These are phyloP conservation scores for Stenchaetothrips biformis DNA, from an alignment of 2,888 invertebrate species.

Conservation along the genomic window DNA sequence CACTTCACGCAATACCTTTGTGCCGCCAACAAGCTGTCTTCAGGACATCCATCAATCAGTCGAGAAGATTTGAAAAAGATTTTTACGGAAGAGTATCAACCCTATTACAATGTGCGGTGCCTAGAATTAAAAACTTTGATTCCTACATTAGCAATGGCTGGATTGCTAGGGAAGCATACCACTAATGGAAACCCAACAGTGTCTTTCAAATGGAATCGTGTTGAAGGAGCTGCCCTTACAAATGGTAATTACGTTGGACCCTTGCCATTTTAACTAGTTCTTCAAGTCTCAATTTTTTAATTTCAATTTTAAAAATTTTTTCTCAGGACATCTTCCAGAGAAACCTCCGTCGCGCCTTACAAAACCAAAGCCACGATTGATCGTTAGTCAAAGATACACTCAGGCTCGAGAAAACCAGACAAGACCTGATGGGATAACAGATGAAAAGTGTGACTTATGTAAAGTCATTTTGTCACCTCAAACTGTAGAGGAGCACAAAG, in stretches of 20 bases:
- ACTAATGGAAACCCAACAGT: background rate
- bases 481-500: background rate
- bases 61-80: background rate
- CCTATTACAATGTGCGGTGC: background rate
- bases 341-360: background rate
- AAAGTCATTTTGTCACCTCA: background rate
- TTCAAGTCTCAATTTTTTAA: background rate
- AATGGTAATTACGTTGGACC: background rate
- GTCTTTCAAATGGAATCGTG: background rate
- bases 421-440: background rate
- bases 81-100: slow-evolving; percentile 2
- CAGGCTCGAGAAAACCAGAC: background rate
- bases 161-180: background rate
- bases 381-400: background rate
- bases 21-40: background rate
- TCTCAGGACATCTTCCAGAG: background rate
- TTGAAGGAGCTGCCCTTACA: background rate
- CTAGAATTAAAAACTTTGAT: background rate
- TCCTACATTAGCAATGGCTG: background rate
- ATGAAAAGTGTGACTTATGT: background rate
- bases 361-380: background rate
- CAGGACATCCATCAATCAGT: background rate
- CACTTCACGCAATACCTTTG: background rate
- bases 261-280: background rate
- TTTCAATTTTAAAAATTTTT: background rate